Conservation (phyloP, 2,113 vertebrate species). For the Pelvicachromis taeniatus region DNA sequence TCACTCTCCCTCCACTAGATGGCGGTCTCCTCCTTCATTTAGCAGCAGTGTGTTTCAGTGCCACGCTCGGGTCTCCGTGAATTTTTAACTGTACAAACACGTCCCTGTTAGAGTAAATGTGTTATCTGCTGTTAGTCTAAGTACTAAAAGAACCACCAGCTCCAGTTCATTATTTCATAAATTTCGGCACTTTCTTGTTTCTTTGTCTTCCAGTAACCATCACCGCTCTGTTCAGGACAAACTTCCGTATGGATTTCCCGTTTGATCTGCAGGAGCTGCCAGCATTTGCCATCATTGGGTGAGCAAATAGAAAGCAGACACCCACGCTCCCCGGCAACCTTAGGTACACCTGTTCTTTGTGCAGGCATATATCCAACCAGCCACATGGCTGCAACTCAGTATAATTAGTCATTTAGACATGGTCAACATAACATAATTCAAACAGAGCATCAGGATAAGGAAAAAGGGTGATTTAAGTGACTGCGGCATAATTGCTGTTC, state of each 20-base stretch:
- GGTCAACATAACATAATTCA: background rate
- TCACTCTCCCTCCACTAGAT: slow-evolving; percentile 5
- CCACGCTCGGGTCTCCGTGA: rapidly evolving
- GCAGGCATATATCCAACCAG: rapidly evolving
- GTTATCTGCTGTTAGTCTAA: background rate
- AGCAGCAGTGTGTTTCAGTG: background rate
- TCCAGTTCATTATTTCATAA: background rate
- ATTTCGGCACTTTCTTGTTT: background rate
- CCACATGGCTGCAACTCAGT: background rate
- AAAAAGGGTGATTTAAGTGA: background rate
- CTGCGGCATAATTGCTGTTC: background rate
- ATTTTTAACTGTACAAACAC: background rate
- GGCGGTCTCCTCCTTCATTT: background rate
- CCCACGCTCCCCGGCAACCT: background rate
- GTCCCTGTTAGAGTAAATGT: background rate
- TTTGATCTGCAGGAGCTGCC: slow-evolving; percentile 95
- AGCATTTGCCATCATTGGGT: slow-evolving; percentile 94
- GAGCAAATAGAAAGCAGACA: slow-evolving; percentile 40
- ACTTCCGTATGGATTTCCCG: slow-evolving; percentile 95
- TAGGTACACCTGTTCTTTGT: background rate
- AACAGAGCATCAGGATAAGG: background rate
- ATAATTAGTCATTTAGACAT: background rate
- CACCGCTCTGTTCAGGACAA: slow-evolving; percentile 94
- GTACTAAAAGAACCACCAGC: background rate
- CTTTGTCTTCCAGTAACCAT: slow-evolving; percentile 80